phyloP scores from a whole-genome alignment of 2,797 vertebrate species.

The Triplophysa bombifrons region DNA sequence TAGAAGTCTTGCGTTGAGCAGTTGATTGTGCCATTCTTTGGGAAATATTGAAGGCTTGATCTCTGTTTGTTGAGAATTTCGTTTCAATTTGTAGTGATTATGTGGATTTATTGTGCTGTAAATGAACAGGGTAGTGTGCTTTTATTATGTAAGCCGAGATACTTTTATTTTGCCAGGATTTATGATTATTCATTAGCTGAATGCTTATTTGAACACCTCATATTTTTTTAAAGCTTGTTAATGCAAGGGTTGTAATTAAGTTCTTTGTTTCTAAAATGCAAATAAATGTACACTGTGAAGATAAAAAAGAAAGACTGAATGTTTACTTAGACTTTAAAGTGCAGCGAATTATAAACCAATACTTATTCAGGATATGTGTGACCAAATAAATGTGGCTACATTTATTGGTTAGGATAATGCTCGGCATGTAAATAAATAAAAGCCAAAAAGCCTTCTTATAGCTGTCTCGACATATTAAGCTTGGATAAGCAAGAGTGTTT shows the following conservation, averaged over 20 bases:
- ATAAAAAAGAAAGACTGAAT: neutral
- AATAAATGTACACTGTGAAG: neutral
- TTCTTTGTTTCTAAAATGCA: neutral
- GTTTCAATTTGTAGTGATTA: neutral
- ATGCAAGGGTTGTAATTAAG: neutral
- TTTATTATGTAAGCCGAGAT: neutral
- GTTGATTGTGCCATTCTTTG: constrained; percentile 22
- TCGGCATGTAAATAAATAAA: neutral
- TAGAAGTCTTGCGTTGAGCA: constrained; percentile 33
- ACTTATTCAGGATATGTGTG: neutral
- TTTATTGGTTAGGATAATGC: neutral
- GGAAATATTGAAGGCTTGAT: constrained; percentile 20
- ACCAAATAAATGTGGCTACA: neutral
- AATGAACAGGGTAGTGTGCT: neutral
- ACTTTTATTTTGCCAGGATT: constrained; percentile 3
- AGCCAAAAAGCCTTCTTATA: neutral
- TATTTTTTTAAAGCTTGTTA: neutral
- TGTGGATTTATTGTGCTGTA: neutral
- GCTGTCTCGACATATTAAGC: neutral
- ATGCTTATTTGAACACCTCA: neutral
- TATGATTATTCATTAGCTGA: neutral
- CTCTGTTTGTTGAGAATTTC: neutral
- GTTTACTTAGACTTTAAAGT: neutral
- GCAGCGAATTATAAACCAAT: neutral
- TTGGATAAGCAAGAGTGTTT: neutral